Conservation (phyloP, 2,888 invertebrate species). For the Caenorhabditis angaria region DNA sequence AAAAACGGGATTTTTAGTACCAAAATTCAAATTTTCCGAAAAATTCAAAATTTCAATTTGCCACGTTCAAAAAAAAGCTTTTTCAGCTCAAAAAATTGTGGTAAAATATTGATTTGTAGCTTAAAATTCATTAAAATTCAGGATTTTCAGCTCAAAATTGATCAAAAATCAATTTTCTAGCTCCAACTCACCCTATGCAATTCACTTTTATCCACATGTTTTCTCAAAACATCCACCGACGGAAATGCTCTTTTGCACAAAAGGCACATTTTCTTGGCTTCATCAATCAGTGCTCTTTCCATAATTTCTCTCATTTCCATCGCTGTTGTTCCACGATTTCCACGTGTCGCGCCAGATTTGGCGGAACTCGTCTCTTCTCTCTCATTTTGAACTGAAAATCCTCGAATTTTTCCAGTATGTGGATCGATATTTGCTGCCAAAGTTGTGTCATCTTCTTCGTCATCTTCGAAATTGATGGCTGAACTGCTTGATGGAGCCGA, state of each 20-base stretch:
- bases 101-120: no score
- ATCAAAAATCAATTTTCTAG: conserved; percentile 4
- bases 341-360: background rate
- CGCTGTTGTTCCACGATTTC: background rate
- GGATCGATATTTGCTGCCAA: conserved; percentile 7
- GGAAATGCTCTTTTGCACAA: conserved; percentile 94
- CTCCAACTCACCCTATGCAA: conserved; percentile 80
- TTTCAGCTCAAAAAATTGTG: no score
- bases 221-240: conserved; percentile 85
- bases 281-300: conserved; percentile 70
- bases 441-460: conserved; percentile 22
- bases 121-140: no score
- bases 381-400: background rate
- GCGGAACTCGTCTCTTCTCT: background rate
- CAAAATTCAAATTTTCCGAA: no score
- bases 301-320: conserved; percentile 35
- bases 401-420: conserved; percentile 9
- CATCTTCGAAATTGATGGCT: conserved; percentile 7
- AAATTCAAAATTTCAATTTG: no score
- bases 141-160: no score
- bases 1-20: no score
- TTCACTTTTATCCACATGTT: conserved; percentile 89
- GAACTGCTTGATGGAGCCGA: background rate
- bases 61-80: no score
- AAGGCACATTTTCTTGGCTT: conserved; percentile 78